Base-by-base conservation (phyloP, 2,797 vertebrate genomes). In the Microctenopoma lineatum region DNA sequence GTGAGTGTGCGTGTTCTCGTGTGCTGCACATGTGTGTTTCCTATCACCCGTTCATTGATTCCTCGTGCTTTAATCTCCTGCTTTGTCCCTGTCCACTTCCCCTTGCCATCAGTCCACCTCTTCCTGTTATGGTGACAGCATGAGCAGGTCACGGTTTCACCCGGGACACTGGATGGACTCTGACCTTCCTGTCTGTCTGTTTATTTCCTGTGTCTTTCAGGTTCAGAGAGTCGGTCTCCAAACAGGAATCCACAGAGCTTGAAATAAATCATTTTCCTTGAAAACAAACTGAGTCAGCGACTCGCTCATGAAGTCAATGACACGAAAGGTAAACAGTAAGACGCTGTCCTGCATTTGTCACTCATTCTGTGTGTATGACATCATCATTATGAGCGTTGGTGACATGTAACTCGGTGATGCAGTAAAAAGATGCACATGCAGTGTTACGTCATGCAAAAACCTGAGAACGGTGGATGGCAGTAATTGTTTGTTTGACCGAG, bases 81-180 rank as follows among this genome's bases (percentile, higher is more conserved):
- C 66, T 59, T 61, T 0, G 10, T 73, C 69, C 64, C 56, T 59
- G 55, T 84, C 73, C 71, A 61, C 79, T 84, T 85, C 27, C 87
- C 83, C 69, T 34, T 60, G 38, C 62, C 59, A 45, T 70, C 64
- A 56, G 75, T 44, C 52, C 77, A 64, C n/a, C 81, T 67, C 79
- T 87, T 92, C 90, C 90, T 92, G 91, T 90, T 91, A 70, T 88
- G 83, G 60, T 68, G 73, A 42, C 64, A 10, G 67, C n/a, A 1
- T 5, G 11, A 58, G 34, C 5, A 2, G 68, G 62, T 80, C 72
- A 59, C 16, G 12, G 27, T 42, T 52, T 69, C 29, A 70, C 73
- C 54, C 59, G 53, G 48, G 75, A 63, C 64, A 45, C 47, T 25
- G 58, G 51, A 52, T 78, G 73, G 88, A 59, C 85, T 73, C 5